phyloP scores from a whole-genome alignment of 2,888 invertebrate genomes.

The Spatulosminthurus flaviceps region DNA sequence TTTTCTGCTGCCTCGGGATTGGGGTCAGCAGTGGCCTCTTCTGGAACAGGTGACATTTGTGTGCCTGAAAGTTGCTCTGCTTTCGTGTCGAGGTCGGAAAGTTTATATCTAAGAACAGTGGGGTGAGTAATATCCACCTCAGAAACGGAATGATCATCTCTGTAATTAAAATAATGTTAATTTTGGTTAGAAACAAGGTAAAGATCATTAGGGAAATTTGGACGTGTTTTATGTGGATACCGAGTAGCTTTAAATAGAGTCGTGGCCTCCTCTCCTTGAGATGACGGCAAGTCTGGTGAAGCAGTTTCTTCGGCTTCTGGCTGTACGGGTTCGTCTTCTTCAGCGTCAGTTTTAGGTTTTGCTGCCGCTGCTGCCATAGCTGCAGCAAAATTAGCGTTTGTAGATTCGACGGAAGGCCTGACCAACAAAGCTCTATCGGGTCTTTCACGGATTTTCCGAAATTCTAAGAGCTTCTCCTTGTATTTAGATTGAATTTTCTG shows the following conservation, averaged over 20 bases:
- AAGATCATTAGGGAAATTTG: no score
- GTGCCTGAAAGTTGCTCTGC: no score
- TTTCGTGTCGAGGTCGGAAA: no score
- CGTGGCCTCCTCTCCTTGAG: background rate
- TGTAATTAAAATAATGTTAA: background rate
- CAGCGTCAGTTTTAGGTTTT: background rate
- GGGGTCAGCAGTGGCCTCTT: no score
- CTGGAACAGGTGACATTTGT: no score
- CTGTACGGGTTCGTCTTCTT: background rate
- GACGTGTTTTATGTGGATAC: no score
- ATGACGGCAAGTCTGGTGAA: background rate
- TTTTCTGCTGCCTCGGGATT: no score
- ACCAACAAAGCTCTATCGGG: background rate
- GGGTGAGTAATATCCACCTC: slow-evolving; percentile 5
- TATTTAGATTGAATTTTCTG: slow-evolving; percentile 16
- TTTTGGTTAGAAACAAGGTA: no score
- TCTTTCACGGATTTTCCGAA: background rate
- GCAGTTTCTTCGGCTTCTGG: background rate
- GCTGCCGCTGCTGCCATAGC: background rate
- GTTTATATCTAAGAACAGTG: background rate
- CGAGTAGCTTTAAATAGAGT: slow-evolving; percentile 19
- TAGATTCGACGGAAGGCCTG: background rate
- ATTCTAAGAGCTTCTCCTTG: slow-evolving; percentile 1
- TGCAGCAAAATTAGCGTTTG: background rate
- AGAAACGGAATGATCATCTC: background rate